Evolutionary conservation across 2,797 vertebrate genomes (phyloP).

Genomic region (Sciaenops ocellatus): DNA sequence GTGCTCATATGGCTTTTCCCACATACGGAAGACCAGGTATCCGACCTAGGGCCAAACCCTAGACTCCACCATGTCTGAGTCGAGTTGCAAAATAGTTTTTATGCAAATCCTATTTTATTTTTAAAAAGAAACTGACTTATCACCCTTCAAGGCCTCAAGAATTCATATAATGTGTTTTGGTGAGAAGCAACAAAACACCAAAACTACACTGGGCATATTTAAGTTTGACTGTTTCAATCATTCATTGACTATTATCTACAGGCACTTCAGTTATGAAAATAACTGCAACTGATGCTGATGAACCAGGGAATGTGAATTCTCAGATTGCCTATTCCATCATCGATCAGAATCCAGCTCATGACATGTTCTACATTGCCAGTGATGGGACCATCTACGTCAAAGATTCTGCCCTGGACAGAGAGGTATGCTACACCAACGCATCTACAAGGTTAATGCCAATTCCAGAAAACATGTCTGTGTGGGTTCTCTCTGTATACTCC

Average conservation of each 20-base stretch:
- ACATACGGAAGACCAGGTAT: too few relatives aligned
- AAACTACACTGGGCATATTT: background rate
- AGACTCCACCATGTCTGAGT: too few relatives aligned
- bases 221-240: background rate
- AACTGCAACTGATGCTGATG: constrained; percentile 90
- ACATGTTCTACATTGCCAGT: constrained; percentile 82
- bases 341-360: constrained; percentile 77
- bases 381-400: constrained; percentile 84
- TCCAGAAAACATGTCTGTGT: background rate
- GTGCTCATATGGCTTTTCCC: too few relatives aligned
- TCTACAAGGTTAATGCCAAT: background rate
- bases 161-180: too few relatives aligned
- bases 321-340: constrained; percentile 86
- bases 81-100: too few relatives aligned
- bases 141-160: too few relatives aligned
- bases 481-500: too few relatives aligned
- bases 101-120: background rate
- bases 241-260: constrained; percentile 64
- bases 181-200: too few relatives aligned
- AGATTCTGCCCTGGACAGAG: constrained; percentile 87
- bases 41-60: too few relatives aligned
- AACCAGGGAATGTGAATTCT: constrained; percentile 85
- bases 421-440: constrained; percentile 82
- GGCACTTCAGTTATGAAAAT: constrained; percentile 87
- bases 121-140: background rate